Conservation (phyloP, 2,888 invertebrate genomes). For the Dryomyza anilis region DNA sequence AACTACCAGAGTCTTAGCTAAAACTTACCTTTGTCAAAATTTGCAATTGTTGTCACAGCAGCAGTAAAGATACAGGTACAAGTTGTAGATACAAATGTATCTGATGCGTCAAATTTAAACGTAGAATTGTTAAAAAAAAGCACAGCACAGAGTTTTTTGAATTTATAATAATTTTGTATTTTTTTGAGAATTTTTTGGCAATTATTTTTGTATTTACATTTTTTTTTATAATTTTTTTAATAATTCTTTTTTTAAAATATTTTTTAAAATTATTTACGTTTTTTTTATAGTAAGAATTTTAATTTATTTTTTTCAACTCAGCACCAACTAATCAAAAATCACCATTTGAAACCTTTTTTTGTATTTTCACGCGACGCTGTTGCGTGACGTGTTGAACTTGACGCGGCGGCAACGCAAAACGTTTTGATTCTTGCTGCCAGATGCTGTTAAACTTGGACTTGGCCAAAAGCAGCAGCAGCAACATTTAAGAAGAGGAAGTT, state of each 20-base stretch:
- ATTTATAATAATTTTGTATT: no score
- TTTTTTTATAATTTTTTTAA: background rate
- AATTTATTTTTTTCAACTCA: no score
- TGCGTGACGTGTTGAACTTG: background rate
- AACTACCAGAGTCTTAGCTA: no score
- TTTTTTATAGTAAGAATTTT: background rate
- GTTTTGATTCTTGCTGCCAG: constrained; percentile 16
- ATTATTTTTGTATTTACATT: background rate
- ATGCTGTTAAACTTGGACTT: constrained; percentile 16
- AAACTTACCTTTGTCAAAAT: no score
- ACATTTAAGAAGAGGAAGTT: background rate
- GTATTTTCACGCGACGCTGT: background rate
- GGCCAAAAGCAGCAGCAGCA: background rate
- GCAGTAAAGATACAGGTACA: no score
- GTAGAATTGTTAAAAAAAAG: no score
- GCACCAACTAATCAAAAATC: no score
- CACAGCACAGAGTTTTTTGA: no score
- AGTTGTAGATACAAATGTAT: no score
- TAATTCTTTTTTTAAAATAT: background rate
- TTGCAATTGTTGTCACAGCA: no score
- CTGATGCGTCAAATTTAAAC: no score
- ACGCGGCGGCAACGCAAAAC: constrained; percentile 5
- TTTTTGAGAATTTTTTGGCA: background rate
- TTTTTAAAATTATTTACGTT: background rate
- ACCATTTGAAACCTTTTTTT: no score